Base-by-base conservation (phyloP, 2,113 vertebrate species). In the Serilophus lunatus region DNA sequence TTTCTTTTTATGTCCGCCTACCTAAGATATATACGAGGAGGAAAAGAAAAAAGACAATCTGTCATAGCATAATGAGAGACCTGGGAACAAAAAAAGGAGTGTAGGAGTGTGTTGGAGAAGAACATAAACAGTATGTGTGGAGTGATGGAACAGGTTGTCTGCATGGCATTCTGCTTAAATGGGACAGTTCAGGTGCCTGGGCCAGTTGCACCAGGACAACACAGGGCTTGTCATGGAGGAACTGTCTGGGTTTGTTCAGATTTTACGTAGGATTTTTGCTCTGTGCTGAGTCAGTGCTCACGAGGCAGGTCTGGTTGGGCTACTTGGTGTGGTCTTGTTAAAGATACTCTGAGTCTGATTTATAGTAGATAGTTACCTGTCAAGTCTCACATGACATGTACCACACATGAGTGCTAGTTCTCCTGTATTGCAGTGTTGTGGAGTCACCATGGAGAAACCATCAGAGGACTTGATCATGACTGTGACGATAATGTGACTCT, bases 161-260 rank as follows among this genome's bases (percentile, higher is more conserved):
- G 35, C 16, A 0, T 54, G 53, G 28, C 61, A 45, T 36, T 35
- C 36, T 50, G 51, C 40, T 54, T 36, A 38, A 59, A 25, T 15
- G 35, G 42, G 26, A 12, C 51, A 19, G 40, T 56, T 69, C 7
- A 13, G 13, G 26, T 53, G 53, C 29, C 66, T 82, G 24, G 36
- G n/a, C 12, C 6, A 9, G 25, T 71, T 14, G 3, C 23, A 31
- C 12, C 9, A 8, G 25, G 19, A 6, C 0, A 3, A 2, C 57
- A 53, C 29, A 60, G 40, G n/a, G 59, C n/a, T 90, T 28, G 6
- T 18, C 4, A 6, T n/a, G 56, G 47, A 7, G 4, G 10, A 66
- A 10, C 5, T 59, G 31, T 17, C 28, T 38, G 23, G 11, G 56
- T 28, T 36, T 40, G 26, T 84, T 74, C 11, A 7, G 9, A 76